Evolutionary conservation across 1,140 invertebrate genomes (phyloP), one percentile per base, ranked within the genome.

Genomic region (Drosophila insularis): DNA sequence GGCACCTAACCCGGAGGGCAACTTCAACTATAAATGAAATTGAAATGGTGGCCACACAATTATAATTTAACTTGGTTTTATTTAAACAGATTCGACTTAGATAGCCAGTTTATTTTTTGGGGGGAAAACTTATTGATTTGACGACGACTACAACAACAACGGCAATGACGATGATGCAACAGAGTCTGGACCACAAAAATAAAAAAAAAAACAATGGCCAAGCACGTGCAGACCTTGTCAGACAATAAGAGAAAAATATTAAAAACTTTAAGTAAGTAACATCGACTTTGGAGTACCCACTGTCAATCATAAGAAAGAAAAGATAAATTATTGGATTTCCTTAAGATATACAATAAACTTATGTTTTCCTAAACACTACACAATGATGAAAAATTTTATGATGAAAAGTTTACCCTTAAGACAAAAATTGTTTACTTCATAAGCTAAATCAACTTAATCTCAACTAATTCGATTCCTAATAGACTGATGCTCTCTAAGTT

Each of bases 171-270:
- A 71, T 74, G 61, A 74, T 75, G 80, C 82, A 87, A 82, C 85
- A 58, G 68, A 65, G 62, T 11, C 50, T 61, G 56, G 6, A 35
- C 35, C 40, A 56, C 37, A n/a, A 46, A 23, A 23, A 23, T 3
- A 27, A 27, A 43, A 23, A 4, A 27, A 27, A 43, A 78, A 68
- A 77, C 74, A 77, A 77, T 63, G 54, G 63, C 64, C 73, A 60
- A 86, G 82, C 82, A 87, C 82, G 84, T 87, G 82, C 82, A 87
- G 82, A 82, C 79, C 79, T 79, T 87, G 84, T 70, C 75, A 72
- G 64, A 77, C 64, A 71, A 77, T 77, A 77, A 43, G 21, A 70
- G 70, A 2, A 35, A 21, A 58, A 62, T 10, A 59, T 46, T 19
- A 11, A 17, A 21, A 0, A 50, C 2, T 21, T 21, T 4, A 21